Evolutionary conservation across 1,140 invertebrate genomes (phyloP).

Genomic region (Propsilocerus akamusi): DNA sequence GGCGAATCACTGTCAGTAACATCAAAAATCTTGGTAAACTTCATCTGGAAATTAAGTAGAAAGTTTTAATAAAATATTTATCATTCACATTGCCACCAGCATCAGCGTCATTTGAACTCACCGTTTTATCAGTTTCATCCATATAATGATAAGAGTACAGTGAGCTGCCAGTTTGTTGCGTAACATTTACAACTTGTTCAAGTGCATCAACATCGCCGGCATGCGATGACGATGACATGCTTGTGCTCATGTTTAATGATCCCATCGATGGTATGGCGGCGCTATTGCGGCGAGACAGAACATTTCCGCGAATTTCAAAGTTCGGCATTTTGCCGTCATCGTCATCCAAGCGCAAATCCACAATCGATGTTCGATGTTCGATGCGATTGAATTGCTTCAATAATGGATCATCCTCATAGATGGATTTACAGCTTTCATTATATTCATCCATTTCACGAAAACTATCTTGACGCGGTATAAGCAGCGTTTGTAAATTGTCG

Average conservation of each 20-base stretch:
- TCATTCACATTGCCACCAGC: no score
- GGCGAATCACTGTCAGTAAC: slow-evolving; percentile 43
- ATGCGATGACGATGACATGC: slow-evolving; percentile 7
- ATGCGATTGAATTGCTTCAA: neutral
- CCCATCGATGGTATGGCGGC: neutral
- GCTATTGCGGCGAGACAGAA: neutral
- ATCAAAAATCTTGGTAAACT: slow-evolving; percentile 76
- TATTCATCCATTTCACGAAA: neutral
- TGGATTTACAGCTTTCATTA: neutral
- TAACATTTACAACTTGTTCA: slow-evolving; percentile 68
- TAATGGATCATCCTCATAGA: neutral
- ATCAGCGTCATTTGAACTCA: slow-evolving; percentile 17
- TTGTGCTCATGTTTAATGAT: neutral
- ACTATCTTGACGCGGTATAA: neutral
- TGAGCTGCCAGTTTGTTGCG: slow-evolving; percentile 67
- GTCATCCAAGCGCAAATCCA: neutral
- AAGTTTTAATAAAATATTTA: slow-evolving; percentile 5
- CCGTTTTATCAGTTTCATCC: slow-evolving; percentile 60
- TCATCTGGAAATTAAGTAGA: slow-evolving; percentile 30
- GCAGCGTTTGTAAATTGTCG: neutral
- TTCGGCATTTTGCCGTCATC: neutral
- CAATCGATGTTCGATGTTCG: slow-evolving; percentile 4
- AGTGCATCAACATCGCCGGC: slow-evolving; percentile 50
- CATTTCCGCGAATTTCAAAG: neutral
- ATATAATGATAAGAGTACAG: slow-evolving; percentile 81